Conservation (phyloP, 2,797 vertebrate species). For the Chelidonichthys spinosus region DNA sequence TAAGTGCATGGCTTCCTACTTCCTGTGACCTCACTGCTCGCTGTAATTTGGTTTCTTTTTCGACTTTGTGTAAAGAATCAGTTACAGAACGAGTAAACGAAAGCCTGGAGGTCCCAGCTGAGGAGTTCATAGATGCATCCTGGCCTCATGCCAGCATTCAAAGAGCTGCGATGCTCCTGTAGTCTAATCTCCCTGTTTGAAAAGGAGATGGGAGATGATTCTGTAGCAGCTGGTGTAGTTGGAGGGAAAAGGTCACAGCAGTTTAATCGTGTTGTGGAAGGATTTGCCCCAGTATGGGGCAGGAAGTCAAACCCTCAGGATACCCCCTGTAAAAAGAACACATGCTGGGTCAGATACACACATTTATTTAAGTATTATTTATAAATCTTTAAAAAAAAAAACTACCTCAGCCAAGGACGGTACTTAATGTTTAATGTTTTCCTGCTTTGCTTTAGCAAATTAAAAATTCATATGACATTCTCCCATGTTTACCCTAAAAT, state of each 20-base stretch:
- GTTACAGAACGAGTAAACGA: background rate
- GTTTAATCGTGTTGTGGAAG: conserved; percentile 46
- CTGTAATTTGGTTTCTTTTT: background rate
- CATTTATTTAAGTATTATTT: background rate
- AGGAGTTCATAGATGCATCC: conserved; percentile 27
- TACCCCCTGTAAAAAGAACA: background rate
- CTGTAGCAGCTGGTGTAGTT: conserved; percentile 29
- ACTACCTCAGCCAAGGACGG: background rate
- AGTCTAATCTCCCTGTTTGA: conserved; percentile 48
- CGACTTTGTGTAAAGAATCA: background rate
- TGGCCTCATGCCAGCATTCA: conserved; percentile 45
- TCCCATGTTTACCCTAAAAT: background rate
- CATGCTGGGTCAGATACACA: background rate
- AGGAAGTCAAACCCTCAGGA: conserved; percentile 31
- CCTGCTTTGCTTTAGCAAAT: background rate
- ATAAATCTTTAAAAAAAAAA: background rate
- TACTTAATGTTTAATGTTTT: background rate
- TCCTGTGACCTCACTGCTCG: conserved; percentile 13
- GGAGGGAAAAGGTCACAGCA: conserved; percentile 18
- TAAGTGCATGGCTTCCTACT: conserved; percentile 55
- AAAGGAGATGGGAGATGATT: conserved; percentile 22
- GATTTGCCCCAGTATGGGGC: conserved; percentile 22
- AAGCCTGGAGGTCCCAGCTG: conserved; percentile 2
- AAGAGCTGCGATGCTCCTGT: conserved; percentile 11
- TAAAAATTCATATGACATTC: background rate